Evolutionary conservation across 2,888 invertebrate genomes (phyloP).

Genomic region (Leptinotarsa rubiginosa): DNA sequence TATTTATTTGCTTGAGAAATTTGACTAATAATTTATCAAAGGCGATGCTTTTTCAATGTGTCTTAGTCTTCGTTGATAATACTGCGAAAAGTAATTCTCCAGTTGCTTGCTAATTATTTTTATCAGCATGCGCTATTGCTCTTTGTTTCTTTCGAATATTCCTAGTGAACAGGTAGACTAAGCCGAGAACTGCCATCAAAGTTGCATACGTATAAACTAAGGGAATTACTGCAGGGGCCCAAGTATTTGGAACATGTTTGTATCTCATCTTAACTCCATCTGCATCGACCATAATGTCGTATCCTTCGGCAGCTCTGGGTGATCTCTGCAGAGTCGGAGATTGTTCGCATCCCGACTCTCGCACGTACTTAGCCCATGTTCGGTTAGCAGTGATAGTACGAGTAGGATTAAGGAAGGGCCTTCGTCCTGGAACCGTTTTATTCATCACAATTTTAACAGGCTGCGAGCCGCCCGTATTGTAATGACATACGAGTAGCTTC

Average conservation of each 20-base stretch:
- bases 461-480: constrained; percentile 70
- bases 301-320: constrained; percentile 49
- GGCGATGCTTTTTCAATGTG: background rate
- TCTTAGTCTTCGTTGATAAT: background rate
- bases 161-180: constrained; percentile 44
- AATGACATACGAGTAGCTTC: constrained; percentile 74
- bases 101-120: constrained; percentile 20
- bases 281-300: constrained; percentile 36
- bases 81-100: background rate
- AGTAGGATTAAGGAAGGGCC: constrained; percentile 71
- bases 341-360: constrained; percentile 73
- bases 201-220: constrained; percentile 63
- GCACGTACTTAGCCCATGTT: constrained; percentile 80
- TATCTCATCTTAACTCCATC: constrained; percentile 47
- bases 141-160: constrained; percentile 32
- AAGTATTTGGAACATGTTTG: constrained; percentile 55
- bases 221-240: constrained; percentile 64
- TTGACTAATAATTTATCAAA: background rate
- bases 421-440: constrained; percentile 68
- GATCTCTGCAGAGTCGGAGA: constrained; percentile 50
- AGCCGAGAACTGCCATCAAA: constrained; percentile 59
- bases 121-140: constrained; percentile 1
- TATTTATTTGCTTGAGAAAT: background rate
- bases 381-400: constrained; percentile 73
- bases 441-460: constrained; percentile 69